phyloP scores from a whole-genome alignment of 1,140 invertebrate genomes.

The Bombus cullumanus region DNA sequence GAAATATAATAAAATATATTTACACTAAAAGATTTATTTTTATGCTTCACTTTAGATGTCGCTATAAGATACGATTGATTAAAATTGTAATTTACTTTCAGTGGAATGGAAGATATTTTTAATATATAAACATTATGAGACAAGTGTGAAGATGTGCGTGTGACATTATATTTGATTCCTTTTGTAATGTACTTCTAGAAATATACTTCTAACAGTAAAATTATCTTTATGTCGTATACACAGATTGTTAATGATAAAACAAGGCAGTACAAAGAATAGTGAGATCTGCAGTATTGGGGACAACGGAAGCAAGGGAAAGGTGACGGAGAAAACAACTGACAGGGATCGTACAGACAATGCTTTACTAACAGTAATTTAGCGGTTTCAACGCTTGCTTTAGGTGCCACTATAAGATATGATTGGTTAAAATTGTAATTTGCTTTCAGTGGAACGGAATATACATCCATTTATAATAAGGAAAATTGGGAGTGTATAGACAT shows the following conservation, averaged over 20 bases:
- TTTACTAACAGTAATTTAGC: background rate
- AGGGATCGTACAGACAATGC: background rate
- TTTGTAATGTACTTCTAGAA: background rate
- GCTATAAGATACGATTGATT: too few species aligned
- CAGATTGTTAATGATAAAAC: conserved; percentile 4
- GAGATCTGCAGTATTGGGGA: conserved; percentile 8
- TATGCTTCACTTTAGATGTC: too few species aligned
- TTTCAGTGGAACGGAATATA: too few species aligned
- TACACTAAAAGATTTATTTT: too few species aligned
- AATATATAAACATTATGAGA: background rate
- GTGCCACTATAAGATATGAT: background rate
- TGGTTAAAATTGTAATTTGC: background rate
- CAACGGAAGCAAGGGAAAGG: conserved; percentile 25
- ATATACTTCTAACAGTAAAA: background rate
- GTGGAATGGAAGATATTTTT: too few species aligned
- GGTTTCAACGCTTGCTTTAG: background rate
- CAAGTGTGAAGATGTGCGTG: too few species aligned
- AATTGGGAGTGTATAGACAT: too few species aligned
- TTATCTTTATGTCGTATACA: background rate
- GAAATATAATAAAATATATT: too few species aligned
- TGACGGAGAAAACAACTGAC: conserved; percentile 6
- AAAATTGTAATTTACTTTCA: too few species aligned
- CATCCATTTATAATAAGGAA: too few species aligned
- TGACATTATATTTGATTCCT: background rate
- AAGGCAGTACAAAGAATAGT: conserved; percentile 1